Base-by-base conservation (phyloP, 2,888 invertebrate species). In the Lycophotia porphyrea region DNA sequence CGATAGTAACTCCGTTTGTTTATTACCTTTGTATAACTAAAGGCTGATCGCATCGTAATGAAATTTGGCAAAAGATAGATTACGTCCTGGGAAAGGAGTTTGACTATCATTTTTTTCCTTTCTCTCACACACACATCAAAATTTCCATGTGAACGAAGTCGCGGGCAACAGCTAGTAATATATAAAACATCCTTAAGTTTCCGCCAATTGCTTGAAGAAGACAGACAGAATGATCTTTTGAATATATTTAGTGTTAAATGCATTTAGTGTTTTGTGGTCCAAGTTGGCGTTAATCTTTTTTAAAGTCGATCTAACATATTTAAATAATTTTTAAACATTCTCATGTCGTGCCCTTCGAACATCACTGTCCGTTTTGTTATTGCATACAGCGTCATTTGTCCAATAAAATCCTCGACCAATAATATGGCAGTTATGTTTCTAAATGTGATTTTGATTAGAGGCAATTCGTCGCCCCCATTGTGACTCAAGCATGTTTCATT, bases 401-500 rank as follows among this genome's bases (percentile, higher is more conserved):
- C 78, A 84, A 86, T 85, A 81, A 81, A 78, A 69, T 78, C 39
- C 67, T 71, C 71, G 72, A 68, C 73, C 79, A 80, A 87, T 84
- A 81, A 85, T 85, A 71, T 81, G 87, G 85, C 86, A 87, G 84
- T 82, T 84, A 88, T 89, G 93, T 86, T 79, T 71, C 86, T 84
- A 91, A 95, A 96, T 95, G 93, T 94, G 95, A 94, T 93, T 95
- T 95, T 95, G 93, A 96, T 95, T 95, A 91, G 91, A 85, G 86
- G 87, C 93, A 94, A 95, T 95, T 95, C 92, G 90, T 93, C 91
- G 94, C 95, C 96, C 95, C 94, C 93, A 94, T 95, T 90, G 84
- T 82, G 78, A 80, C 88, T 81, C 89, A 92, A 94, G 91, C 92
- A 92, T 92, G 88, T 91, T 92, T 91, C 90, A 94, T 93, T 94